A percentile compares a stretch with the other conserved stretches of the same genome.
phyloP scores from a whole-genome alignment of 2,113 vertebrate genomes.

The Paralichthys olivaceus region DNA sequence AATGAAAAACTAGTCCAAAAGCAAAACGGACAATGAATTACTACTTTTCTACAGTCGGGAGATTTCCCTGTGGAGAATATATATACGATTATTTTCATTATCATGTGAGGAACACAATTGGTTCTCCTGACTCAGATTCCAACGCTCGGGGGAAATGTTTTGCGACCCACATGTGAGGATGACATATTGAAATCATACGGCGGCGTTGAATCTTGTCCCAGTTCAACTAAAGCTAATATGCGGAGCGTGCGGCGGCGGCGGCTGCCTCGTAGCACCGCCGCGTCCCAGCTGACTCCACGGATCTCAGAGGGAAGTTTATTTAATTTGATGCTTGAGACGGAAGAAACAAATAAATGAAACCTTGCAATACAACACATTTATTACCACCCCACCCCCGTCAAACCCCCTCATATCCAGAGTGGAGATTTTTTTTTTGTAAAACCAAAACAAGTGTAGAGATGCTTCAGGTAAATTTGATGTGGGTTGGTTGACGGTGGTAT shows the following conservation, averaged over 20 bases:
- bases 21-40: background rate
- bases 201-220: conserved; percentile 35
- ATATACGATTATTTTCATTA: conserved; percentile 30
- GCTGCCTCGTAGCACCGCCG: conserved; percentile 31
- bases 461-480: no score
- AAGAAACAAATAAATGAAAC: conserved; percentile 67
- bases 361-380: conserved; percentile 50
- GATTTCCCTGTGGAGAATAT: conserved; percentile 42
- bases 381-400: conserved; percentile 30
- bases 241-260: conserved; percentile 10
- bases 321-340: conserved; percentile 57
- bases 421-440: conserved; percentile 1
- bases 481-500: no score
- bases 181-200: conserved; percentile 37
- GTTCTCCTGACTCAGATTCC: conserved; percentile 13
- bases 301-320: conserved; percentile 67
- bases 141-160: conserved; percentile 1
- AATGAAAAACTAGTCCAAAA: background rate
- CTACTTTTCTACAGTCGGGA: background rate
- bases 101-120: conserved; percentile 26
- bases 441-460: background rate
- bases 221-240: conserved; percentile 60
- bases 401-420: background rate
- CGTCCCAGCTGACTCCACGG: conserved; percentile 49
- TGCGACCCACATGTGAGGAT: conserved; percentile 8